A percentile compares a stretch with the other conserved stretches of the same genome.
Conservation (phyloP, 2,113 vertebrate species). For the Leptobrachium ailaonicum region DNA sequence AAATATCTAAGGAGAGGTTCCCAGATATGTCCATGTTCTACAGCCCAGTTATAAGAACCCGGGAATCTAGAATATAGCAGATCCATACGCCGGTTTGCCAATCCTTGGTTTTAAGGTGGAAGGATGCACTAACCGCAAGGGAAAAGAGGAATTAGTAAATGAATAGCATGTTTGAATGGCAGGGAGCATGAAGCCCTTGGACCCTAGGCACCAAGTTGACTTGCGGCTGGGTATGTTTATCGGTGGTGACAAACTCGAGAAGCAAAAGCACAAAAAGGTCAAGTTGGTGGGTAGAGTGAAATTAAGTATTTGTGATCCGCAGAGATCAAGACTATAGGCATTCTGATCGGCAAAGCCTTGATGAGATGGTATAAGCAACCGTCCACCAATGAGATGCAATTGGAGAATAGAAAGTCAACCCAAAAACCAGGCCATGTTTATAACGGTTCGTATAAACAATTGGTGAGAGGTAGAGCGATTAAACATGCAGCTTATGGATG, state of each 20-base stretch:
- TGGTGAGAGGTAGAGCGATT: slow-evolving; percentile 3
- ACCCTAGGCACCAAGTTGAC: not conserved
- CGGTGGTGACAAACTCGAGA: not conserved
- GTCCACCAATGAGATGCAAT: not conserved
- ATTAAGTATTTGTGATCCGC: too few species aligned
- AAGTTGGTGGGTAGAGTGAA: too few species aligned
- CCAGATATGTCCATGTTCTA: too few species aligned
- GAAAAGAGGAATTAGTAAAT: not conserved
- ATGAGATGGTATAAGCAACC: not conserved
- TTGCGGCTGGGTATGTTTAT: too few species aligned
- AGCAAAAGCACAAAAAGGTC: too few species aligned
- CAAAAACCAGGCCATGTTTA: not conserved
- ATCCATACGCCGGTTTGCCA: too few species aligned
- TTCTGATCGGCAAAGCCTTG: not conserved
- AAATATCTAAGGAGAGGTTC: too few species aligned
- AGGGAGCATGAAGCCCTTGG: not conserved
- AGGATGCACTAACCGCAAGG: too few species aligned
- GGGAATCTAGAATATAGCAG: too few species aligned
- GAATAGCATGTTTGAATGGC: not conserved
- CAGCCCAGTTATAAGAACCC: too few species aligned
- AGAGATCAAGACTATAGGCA: slow-evolving; percentile 1
- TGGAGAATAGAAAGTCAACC: not conserved
- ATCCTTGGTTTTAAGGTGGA: too few species aligned
- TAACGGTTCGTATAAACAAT: slow-evolving; percentile 12
- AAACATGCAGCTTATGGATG: slow-evolving; percentile 26